Evolutionary conservation across 2,888 invertebrate species (phyloP).

Genomic region (Gisinianus flammeolus): DNA sequence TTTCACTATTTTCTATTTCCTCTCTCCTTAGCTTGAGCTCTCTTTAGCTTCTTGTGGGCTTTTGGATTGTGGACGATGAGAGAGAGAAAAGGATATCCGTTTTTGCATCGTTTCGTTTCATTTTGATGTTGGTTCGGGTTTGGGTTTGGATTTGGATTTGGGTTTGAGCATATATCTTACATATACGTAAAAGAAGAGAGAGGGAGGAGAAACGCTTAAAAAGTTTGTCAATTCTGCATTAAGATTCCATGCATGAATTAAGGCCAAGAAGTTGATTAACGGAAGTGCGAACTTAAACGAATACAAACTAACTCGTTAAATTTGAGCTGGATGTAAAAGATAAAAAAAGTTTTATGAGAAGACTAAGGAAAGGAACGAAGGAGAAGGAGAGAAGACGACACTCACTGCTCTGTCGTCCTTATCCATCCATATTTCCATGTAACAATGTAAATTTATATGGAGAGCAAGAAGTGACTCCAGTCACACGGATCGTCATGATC

Average conservation of each 20-base stretch:
- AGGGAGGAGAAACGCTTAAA: not conserved
- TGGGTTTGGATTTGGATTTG: not conserved
- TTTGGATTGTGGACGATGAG: too few species aligned
- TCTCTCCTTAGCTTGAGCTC: too few species aligned
- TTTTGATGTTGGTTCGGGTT: not conserved
- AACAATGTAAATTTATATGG: too few species aligned
- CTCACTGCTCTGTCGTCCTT: too few species aligned
- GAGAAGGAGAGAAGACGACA: not conserved
- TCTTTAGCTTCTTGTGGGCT: too few species aligned
- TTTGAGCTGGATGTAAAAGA: not conserved
- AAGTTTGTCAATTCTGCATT: slow-evolving; percentile 18
- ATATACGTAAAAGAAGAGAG: not conserved
- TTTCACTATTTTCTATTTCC: too few species aligned
- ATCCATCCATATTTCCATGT: too few species aligned
- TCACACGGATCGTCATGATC: too few species aligned
- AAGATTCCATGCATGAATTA: slow-evolving; percentile 29
- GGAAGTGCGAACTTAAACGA: slow-evolving; percentile 10
- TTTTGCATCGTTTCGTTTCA: too few species aligned
- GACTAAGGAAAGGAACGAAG: not conserved
- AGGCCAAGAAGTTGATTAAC: slow-evolving; percentile 21
- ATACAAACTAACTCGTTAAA: not conserved
- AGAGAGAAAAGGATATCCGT: too few species aligned
- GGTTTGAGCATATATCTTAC: too few species aligned
- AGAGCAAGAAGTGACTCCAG: too few species aligned
- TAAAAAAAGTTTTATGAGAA: not conserved